These are phyloP conservation scores for Camponotus vicinus DNA, from an alignment of 1,140 invertebrate species.

Conservation along the genomic window DNA sequence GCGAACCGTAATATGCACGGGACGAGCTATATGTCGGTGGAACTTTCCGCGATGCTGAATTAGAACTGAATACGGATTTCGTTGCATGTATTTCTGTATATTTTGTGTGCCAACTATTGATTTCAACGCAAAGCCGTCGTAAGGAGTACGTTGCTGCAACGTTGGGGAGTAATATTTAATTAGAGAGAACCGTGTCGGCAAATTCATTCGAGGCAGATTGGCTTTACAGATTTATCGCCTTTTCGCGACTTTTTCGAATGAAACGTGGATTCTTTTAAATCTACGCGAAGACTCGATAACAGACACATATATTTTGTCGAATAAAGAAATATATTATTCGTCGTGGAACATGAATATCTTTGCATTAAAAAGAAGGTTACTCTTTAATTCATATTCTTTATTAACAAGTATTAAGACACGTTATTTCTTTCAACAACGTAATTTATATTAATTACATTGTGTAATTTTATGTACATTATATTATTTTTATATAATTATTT, in stretches of 20 bases:
- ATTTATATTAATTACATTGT: neutral
- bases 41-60: constrained; percentile 44
- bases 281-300: no score
- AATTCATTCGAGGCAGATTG: neutral
- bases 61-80: constrained; percentile 40
- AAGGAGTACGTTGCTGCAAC: neutral
- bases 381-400: neutral
- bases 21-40: constrained; percentile 6
- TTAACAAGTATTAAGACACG: neutral
- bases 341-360: constrained; percentile 8
- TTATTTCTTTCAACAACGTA: neutral
- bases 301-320: no score
- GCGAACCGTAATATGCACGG: constrained; percentile 3
- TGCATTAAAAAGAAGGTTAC: constrained; percentile 14
- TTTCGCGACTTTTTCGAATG: neutral
- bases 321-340: neutral
- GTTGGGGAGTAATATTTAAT: neutral
- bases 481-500: no score
- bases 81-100: constrained; percentile 16
- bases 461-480: no score
- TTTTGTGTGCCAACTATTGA: constrained; percentile 41
- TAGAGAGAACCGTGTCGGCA: neutral
- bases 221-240: neutral
- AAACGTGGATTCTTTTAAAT: neutral
- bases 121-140: constrained; percentile 1